A percentile compares a stretch with the other conserved stretches of the same genome.
These are phyloP conservation scores for Pelosia muscerda DNA, from an alignment of 2,888 invertebrate species.

Conservation along the genomic window DNA sequence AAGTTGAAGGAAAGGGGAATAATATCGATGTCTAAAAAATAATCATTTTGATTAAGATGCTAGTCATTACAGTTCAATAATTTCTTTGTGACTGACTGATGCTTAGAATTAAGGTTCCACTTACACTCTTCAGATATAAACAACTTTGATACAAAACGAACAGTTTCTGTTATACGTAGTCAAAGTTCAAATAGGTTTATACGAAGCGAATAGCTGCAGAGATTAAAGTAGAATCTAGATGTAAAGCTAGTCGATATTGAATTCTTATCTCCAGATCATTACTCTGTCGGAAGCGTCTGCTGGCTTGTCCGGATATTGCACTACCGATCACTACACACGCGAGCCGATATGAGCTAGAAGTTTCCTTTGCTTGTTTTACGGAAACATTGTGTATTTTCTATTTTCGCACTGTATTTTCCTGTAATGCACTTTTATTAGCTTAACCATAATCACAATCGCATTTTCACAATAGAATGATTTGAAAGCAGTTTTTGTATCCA, in stretches of 20 bases:
- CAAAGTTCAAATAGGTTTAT: background rate
- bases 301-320: slow-evolving; percentile 55
- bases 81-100: too few relatives aligned
- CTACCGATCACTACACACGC: slow-evolving; percentile 39
- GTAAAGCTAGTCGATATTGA: slow-evolving; percentile 48
- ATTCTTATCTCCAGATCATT: slow-evolving; percentile 52
- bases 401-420: background rate
- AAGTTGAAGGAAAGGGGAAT: too few relatives aligned
- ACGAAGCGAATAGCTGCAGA: slow-evolving; percentile 4
- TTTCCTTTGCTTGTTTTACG: slow-evolving; percentile 22
- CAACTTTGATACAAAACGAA: background rate
- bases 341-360: slow-evolving; percentile 19
- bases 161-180: background rate
- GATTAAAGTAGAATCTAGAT: slow-evolving; percentile 28
- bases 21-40: too few relatives aligned
- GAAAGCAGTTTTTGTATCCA: background rate
- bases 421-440: background rate
- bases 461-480: background rate
- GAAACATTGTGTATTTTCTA: slow-evolving; percentile 5
- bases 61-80: too few relatives aligned
- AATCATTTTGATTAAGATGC: too few relatives aligned
- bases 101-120: too few relatives aligned
- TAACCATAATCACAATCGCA: background rate
- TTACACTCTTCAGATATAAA: background rate
- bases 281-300: slow-evolving; percentile 39